These are phyloP conservation scores for Drosophila erecta DNA, from an alignment of 1,140 invertebrate species.

Conservation along the genomic window DNA sequence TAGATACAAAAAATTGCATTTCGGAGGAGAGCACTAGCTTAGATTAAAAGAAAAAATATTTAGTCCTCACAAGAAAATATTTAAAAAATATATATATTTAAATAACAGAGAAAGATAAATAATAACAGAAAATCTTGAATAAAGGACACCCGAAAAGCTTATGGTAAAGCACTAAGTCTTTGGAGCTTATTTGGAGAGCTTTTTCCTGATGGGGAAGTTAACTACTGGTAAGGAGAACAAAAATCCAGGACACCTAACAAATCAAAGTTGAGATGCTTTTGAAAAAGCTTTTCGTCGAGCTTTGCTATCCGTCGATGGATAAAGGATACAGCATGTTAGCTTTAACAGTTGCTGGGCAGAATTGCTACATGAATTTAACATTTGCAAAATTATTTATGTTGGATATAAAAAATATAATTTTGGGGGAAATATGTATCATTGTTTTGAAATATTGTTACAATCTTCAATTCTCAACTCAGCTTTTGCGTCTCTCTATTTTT, in stretches of 20 bases:
- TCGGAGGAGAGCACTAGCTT: background rate
- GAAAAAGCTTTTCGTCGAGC: background rate
- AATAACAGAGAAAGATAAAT: too few relatives aligned
- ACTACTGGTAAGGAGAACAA: background rate
- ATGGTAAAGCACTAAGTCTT: constrained; percentile 3
- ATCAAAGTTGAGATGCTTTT: background rate
- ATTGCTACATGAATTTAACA: too few relatives aligned
- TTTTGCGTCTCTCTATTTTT: too few relatives aligned
- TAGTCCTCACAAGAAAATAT: background rate
- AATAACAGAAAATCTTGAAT: background rate
- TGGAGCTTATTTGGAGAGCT: background rate
- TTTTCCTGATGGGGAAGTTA: background rate
- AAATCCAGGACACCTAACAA: background rate
- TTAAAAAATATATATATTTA: background rate
- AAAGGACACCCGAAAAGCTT: constrained; percentile 11
- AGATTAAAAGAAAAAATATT: background rate
- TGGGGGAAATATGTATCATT: too few relatives aligned
- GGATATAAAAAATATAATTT: too few relatives aligned
- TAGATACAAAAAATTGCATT: too few relatives aligned
- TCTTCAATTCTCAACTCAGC: too few relatives aligned
- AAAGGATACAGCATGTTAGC: constrained; percentile 9
- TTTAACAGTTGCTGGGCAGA: background rate
- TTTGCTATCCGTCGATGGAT: background rate
- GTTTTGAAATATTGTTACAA: too few relatives aligned
- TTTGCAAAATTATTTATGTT: too few relatives aligned